Conservation (phyloP, 2,113 vertebrate genomes). For the Aphelocoma coerulescens region DNA sequence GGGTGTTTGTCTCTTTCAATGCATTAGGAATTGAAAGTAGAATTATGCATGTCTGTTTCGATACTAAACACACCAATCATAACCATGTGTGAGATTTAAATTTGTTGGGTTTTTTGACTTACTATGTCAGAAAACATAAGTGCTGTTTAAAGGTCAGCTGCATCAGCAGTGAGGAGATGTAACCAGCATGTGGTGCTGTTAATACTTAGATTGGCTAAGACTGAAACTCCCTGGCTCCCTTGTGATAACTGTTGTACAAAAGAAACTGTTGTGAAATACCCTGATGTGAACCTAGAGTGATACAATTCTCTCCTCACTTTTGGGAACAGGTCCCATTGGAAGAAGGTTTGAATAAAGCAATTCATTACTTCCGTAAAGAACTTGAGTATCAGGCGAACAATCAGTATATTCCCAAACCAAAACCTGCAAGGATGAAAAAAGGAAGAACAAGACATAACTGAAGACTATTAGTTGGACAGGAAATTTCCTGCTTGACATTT, state of each 20-base stretch:
- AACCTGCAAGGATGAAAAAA: conserved; percentile 96
- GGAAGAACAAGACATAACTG: conserved; percentile 88
- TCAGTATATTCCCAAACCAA: conserved; percentile 98
- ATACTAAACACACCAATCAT: not conserved
- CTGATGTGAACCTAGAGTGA: not conserved
- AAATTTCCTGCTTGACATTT: conserved; percentile 57
- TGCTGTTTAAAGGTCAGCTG: not conserved
- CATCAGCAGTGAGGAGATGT: not conserved
- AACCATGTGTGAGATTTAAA: not conserved
- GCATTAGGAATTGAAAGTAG: not conserved
- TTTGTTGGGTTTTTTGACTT: not conserved
- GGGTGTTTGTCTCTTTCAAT: not conserved
- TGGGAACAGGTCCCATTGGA: conserved; percentile 89
- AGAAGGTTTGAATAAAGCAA: conserved; percentile 97
- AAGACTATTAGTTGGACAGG: conserved; percentile 35
- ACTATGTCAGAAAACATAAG: not conserved
- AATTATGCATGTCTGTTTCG: not conserved
- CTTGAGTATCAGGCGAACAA: conserved; percentile 98
- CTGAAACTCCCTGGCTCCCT: not conserved
- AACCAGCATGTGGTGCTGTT: conserved; percentile 6
- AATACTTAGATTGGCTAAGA: not conserved
- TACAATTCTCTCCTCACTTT: not conserved
- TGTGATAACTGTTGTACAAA: not conserved
- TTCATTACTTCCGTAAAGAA: conserved; percentile 97
- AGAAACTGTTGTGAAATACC: not conserved